These are phyloP conservation scores for Amphiduros pacificus DNA, from an alignment of 2,888 invertebrate genomes.

Conservation along the genomic window DNA sequence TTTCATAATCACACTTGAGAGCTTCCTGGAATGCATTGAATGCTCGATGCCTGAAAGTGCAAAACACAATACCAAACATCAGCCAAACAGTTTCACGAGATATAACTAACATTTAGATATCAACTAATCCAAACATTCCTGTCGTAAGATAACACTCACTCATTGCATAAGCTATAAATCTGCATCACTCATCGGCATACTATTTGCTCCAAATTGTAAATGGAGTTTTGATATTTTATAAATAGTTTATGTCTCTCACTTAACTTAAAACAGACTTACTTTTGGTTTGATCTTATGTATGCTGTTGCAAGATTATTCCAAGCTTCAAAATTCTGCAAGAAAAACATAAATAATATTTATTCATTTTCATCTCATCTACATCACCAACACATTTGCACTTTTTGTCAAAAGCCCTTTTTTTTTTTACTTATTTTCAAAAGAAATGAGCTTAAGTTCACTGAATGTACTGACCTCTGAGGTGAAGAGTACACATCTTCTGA, in stretches of 20 bases:
- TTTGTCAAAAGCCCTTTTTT: too few relatives aligned
- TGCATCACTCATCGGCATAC: too few relatives aligned
- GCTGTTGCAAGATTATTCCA: slow-evolving; percentile 98
- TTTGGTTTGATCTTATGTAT: slow-evolving; percentile 84
- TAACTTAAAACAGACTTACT: slow-evolving; percentile 61
- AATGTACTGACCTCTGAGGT: slow-evolving; percentile 68
- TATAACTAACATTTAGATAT: not conserved
- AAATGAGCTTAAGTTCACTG: too few relatives aligned
- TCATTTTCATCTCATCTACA: too few relatives aligned
- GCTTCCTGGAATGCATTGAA: slow-evolving; percentile 86
- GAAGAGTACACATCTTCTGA: slow-evolving; percentile 82
- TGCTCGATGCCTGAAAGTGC: slow-evolving; percentile 66
- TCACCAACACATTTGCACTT: too few relatives aligned
- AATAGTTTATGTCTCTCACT: too few relatives aligned
- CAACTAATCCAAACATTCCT: too few relatives aligned
- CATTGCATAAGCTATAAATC: too few relatives aligned
- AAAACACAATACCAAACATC: not conserved
- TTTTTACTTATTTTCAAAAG: too few relatives aligned
- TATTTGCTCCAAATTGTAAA: too few relatives aligned
- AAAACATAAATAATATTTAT: not conserved
- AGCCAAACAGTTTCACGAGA: not conserved
- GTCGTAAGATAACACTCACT: too few relatives aligned
- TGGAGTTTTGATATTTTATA: too few relatives aligned
- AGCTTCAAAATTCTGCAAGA: slow-evolving; percentile 78
- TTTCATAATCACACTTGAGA: slow-evolving; percentile 82